Evolutionary conservation across 1,140 invertebrate species (phyloP).

Genomic region (Hyphantria cunea): DNA sequence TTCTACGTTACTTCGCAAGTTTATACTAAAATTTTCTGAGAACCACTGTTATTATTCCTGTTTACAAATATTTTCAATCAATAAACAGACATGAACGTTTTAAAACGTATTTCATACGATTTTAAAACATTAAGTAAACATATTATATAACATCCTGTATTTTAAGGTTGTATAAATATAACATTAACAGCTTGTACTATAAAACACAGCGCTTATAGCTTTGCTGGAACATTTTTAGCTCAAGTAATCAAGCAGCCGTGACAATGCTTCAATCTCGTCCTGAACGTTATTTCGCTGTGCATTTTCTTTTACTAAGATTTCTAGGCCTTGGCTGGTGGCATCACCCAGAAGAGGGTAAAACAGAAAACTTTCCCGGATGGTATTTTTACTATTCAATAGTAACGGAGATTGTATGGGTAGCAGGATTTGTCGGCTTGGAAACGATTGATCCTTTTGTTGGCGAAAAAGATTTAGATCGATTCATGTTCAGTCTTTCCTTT

Average conservation of each 20-base stretch:
- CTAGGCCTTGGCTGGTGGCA: conserved; percentile 75
- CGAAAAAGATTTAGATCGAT: conserved; percentile 67
- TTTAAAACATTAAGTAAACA: too few species aligned
- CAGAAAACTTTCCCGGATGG: conserved; percentile 57
- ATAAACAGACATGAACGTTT: not conserved
- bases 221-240: too few species aligned
- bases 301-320: conserved; percentile 60
- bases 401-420: conserved; percentile 69
- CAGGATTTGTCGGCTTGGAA: conserved; percentile 70
- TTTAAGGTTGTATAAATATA: too few species aligned
- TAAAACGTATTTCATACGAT: too few species aligned
- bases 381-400: conserved; percentile 69
- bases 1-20: not conserved
- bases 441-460: conserved; percentile 73
- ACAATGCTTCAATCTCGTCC: conserved; percentile 38
- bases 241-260: not conserved
- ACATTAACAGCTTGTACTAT: too few species aligned
- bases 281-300: conserved; percentile 58
- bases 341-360: conserved; percentile 65
- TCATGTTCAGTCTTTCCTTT: conserved; percentile 76
- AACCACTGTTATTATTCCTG: not conserved
- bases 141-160: too few species aligned
- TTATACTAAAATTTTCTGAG: not conserved
- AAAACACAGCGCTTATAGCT: too few species aligned
- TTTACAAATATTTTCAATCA: not conserved